Percentiles rank a stretch among this genome's conserved stretches.
Conservation (phyloP, 2,113 vertebrate species). For the Mugil cephalus region DNA sequence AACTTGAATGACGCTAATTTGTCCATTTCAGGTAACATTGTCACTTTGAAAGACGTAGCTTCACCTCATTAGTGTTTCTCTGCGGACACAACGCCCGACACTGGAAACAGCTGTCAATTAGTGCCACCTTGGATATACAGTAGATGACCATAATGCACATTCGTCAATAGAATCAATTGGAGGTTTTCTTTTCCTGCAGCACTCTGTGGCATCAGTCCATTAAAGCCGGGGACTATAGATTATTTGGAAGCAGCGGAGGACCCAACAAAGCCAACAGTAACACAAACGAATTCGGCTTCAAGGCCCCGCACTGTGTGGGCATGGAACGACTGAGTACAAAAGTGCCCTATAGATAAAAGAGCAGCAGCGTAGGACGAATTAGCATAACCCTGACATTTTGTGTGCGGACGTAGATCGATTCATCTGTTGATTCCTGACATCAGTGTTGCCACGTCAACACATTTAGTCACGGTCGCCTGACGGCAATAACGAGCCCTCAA, state of each 20-base stretch:
- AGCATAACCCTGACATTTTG: constrained; percentile 40
- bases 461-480: constrained; percentile 39
- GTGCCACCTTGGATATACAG: constrained; percentile 17
- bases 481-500: constrained; percentile 36
- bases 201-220: constrained; percentile 61
- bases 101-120: constrained; percentile 53
- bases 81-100: constrained; percentile 26
- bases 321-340: constrained; percentile 23
- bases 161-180: constrained; percentile 70
- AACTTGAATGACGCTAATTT: no score
- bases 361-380: constrained; percentile 36
- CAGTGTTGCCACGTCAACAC: constrained; percentile 17
- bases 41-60: constrained; percentile 7
- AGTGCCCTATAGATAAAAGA: constrained; percentile 16
- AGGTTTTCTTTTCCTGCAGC: constrained; percentile 45
- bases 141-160: constrained; percentile 55
- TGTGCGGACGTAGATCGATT: constrained; percentile 44
- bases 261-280: constrained; percentile 35
- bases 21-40: neutral
- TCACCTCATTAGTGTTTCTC: constrained; percentile 42
- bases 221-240: constrained; percentile 72
- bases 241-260: constrained; percentile 45
- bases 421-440: constrained; percentile 43
- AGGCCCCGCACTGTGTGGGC: constrained; percentile 18
- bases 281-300: constrained; percentile 44